These are phyloP conservation scores for Calephelis virginiensis DNA, from an alignment of 1,140 invertebrate species.

Conservation along the genomic window DNA sequence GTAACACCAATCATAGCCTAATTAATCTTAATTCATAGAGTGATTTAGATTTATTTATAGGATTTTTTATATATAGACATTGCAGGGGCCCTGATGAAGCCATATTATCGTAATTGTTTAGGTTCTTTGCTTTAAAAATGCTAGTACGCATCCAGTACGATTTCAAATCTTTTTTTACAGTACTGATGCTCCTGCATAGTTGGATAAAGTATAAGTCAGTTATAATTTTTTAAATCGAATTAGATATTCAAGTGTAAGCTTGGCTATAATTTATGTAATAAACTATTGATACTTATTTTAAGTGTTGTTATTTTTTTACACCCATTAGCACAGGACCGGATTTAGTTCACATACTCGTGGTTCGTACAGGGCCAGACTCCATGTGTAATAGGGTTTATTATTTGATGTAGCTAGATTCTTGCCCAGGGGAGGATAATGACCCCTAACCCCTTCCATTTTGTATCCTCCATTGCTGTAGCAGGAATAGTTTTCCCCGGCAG, in stretches of 20 bases:
- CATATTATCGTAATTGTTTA: constrained; percentile 21
- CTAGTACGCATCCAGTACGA: neutral
- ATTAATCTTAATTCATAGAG: constrained; percentile 68
- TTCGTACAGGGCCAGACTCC: no score
- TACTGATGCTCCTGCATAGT: constrained; percentile 39
- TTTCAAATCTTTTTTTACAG: constrained; percentile 9
- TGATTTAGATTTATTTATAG: constrained; percentile 73
- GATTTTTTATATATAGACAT: constrained; percentile 64
- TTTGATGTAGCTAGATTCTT: no score
- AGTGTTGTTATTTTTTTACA: constrained; percentile 38
- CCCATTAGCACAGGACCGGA: neutral
- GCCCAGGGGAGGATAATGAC: no score
- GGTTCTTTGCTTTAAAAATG: constrained; percentile 15
- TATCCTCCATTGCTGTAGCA: no score
- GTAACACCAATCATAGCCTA: constrained; percentile 75
- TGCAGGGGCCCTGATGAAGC: constrained; percentile 36
- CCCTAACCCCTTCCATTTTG: no score
- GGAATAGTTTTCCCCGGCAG: no score
- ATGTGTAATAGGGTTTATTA: no score
- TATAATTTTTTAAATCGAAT: constrained; percentile 65
- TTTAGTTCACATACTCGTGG: no score
- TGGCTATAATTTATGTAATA: constrained; percentile 78
- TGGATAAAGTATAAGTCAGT: constrained; percentile 60
- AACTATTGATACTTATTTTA: constrained; percentile 70
- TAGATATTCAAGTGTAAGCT: constrained; percentile 73